Evolutionary conservation across 2,888 invertebrate species (phyloP), one percentile per base, ranked within the genome.

Genomic region (Athrips mouffetella): DNA sequence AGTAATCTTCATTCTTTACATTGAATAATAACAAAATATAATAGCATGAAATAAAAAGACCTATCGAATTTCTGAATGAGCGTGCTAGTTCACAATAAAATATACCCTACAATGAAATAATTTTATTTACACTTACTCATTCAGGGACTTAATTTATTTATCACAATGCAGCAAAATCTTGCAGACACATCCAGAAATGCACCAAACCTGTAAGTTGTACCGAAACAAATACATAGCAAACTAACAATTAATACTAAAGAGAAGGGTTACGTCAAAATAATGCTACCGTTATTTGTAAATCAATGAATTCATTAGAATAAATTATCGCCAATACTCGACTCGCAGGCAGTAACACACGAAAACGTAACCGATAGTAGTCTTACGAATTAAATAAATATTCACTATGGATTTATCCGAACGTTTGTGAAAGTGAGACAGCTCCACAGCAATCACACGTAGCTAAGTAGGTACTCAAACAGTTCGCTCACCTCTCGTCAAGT

Each of bases 351-450:
- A 60, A 53, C 15, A 46, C 48, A 35, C 35, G 25, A 41, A 42
- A 45, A 47, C 33, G 37, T 37, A 48, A 48, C 54, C 44, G 41
- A 50, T 53, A 53, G 40, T 58, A 63, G 67, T 65, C 59, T 63
- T 60, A 62, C 49, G 59, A 67, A 70, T 65, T 73, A 67, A 73
- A 76, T 71, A 78, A 77, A 73, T 73, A 76, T 76, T 62, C 59
- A 73, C 71, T 73, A 72, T 68, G 65, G 45, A 65, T 71, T 74
- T 66, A 60, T 65, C 63, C 60, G 57, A 58, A 62, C 61, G 61
- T 61, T 59, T 55, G 55, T 60, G 57, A 55, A 46, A 16, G 33
- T 33, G 42, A 57, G 46, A 54, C 54, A 51, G 59, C 57, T 57
- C 42, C n/a, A n/a, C n/a, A n/a, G 44, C 53, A 49, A 49, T 51